Evolutionary conservation across 2,888 invertebrate species (phyloP).

Genomic region (Arrhopalites spinosus): DNA sequence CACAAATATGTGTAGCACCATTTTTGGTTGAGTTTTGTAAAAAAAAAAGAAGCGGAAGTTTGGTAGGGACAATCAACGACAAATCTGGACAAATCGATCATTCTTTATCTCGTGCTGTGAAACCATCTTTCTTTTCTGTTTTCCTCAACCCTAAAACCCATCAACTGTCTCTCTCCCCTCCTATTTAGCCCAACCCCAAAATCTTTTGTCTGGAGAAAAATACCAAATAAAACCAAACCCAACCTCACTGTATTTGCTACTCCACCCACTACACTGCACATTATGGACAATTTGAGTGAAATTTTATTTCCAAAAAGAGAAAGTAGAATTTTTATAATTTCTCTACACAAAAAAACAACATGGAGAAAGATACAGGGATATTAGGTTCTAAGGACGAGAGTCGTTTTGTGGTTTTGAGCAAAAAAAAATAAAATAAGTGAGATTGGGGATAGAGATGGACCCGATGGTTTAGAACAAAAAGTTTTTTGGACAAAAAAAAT

Average conservation of each 20-base stretch:
- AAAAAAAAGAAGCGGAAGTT: too few relatives aligned
- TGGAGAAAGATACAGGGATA: neutral
- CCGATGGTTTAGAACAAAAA: too few relatives aligned
- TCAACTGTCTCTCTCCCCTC: slow-evolving; percentile 41
- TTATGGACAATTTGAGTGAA: neutral
- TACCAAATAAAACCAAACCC: too few relatives aligned
- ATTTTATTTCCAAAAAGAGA: too few relatives aligned
- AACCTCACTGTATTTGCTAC: neutral
- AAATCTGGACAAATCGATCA: slow-evolving; percentile 53
- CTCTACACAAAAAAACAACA: neutral
- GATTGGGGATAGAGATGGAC: too few relatives aligned
- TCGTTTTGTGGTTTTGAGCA: too few relatives aligned
- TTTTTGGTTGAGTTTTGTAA: too few relatives aligned
- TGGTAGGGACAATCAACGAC: slow-evolving; percentile 36
- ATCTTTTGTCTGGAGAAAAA: neutral
- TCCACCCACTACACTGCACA: neutral
- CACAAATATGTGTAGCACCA: too few relatives aligned
- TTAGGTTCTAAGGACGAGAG: too few relatives aligned
- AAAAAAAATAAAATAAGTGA: too few relatives aligned
- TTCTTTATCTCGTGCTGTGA: slow-evolving; percentile 48
- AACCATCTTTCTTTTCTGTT: slow-evolving; percentile 24
- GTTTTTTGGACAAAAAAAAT: neutral
- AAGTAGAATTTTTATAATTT: neutral
- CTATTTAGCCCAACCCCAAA: slow-evolving; percentile 20
- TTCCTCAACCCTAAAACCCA: slow-evolving; percentile 12